Base-by-base conservation (phyloP, 2,797 vertebrate genomes). In the Menidia menidia region DNA sequence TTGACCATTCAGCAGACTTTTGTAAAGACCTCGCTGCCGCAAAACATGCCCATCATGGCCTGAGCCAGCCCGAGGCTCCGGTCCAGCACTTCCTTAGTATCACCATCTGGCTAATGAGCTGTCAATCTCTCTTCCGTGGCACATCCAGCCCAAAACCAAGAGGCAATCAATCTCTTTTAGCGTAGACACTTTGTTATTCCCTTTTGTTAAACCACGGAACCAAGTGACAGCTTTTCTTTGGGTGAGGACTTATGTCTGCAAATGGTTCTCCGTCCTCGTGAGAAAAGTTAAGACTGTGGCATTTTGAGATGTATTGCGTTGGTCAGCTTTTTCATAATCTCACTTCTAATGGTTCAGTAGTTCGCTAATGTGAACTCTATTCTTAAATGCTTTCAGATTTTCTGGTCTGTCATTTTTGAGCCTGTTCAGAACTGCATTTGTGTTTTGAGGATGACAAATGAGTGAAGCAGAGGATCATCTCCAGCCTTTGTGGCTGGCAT, bases 101-200 rank as follows among this genome's bases (percentile, higher is more conserved):
- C 60, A 73, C 92, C 92, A 93, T 92, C 92, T 93, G 92, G 82
- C 89, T 92, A 92, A 93, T 92, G 92, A 90, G 73, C 82, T 92
- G 90, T 92, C 92, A 84, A 67, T 92, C 91, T 84, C 81, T 82
- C 87, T 84, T 87, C 73, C 61, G 83, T 83, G 76, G 74, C 78
- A 42, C 43, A 70, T 78, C 81, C 75, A 84, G 71, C 82, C 84
- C 67, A 73, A 76, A 82, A 85, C 82, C 79, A 68, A 80, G 73
- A 84, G 68, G 78, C 84, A 81, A 89, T 92, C 90, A 85, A 87
- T 92, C 87, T 88, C 60, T 55, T 79, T 75, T 47, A 48, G 75
- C 75, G 74, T 66, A 77, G 83, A 86, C 81, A 80, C 80, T 82
- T 67, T 59, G 68, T 90, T 82, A 84, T 80, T 89, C 72, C 52